Conservation (phyloP, 2,888 invertebrate species). For the Seira musarum region DNA sequence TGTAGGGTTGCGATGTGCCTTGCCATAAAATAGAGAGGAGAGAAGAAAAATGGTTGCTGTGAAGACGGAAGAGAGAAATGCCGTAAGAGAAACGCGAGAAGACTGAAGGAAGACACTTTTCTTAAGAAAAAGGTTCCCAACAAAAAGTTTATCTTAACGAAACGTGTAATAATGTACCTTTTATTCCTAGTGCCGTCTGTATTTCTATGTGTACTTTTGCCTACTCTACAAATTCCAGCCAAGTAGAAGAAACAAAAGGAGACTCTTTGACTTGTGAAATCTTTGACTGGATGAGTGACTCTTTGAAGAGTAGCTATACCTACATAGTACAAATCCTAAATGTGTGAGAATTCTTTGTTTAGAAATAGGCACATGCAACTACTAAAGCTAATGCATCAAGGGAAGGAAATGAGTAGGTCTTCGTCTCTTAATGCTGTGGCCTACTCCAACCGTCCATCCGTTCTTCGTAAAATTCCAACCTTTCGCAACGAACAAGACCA, state of each 20-base stretch:
- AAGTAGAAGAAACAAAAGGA: conserved; percentile 39
- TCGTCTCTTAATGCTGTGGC: background rate
- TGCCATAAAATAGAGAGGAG: conserved; percentile 34
- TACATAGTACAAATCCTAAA: conserved; percentile 8
- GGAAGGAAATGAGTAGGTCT: background rate
- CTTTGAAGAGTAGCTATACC: conserved; percentile 22
- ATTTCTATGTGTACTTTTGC: too few relatives aligned
- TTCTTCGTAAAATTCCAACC: background rate
- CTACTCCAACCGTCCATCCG: background rate
- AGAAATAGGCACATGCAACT: background rate
- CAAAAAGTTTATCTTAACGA: background rate
- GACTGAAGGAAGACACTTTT: conserved; percentile 7
- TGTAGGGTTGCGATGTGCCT: conserved; percentile 36
- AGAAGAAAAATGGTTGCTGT: background rate
- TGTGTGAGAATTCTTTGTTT: conserved; percentile 23
- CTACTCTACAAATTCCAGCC: conserved; percentile 40
- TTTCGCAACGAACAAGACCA: background rate
- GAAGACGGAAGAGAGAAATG: background rate
- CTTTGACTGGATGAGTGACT: conserved; percentile 59
- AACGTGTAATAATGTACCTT: conserved; percentile 15
- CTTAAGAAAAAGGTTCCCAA: background rate
- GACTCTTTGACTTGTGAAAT: conserved; percentile 53
- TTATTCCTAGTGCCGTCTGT: background rate
- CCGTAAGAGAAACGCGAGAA: conserved; percentile 7
- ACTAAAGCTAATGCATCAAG: background rate